These are phyloP conservation scores for Suncus etruscus DNA, from an alignment of 2,113 vertebrate genomes.

Conservation along the genomic window DNA sequence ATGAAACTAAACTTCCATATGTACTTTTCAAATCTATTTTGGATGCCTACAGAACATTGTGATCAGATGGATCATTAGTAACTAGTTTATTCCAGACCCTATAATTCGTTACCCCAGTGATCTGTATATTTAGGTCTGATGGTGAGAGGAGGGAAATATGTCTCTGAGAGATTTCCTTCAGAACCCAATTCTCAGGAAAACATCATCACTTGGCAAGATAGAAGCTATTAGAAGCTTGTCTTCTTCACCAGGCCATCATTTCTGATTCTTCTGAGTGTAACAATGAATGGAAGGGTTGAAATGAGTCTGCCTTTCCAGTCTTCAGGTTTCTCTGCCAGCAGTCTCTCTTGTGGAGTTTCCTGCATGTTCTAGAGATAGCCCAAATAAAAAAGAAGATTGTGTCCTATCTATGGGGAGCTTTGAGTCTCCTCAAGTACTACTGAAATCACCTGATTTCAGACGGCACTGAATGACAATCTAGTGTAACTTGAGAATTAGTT, in stretches of 20 bases:
- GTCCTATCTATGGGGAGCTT: not conserved
- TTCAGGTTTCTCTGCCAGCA: not conserved
- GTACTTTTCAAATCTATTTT: not conserved
- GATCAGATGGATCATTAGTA: not conserved
- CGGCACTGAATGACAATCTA: not conserved
- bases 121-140: not conserved
- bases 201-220: not conserved
- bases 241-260: not conserved
- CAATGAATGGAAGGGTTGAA: not conserved
- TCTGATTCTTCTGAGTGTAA: not conserved
- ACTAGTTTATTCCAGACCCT: not conserved
- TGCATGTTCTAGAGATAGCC: not conserved
- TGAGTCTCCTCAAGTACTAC: not conserved
- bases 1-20: not conserved
- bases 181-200: not conserved
- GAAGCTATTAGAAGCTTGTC: not conserved
- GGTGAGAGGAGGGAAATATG: not conserved
- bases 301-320: not conserved
- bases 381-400: not conserved
- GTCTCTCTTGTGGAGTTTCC: not conserved
- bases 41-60: too few species aligned
- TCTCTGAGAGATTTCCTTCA: not conserved
- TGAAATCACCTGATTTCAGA: not conserved
- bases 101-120: not conserved
- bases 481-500: conserved; percentile 12